Evolutionary conservation across 2,113 vertebrate genomes (phyloP).

Genomic region (Pollimyrus isidori): DNA sequence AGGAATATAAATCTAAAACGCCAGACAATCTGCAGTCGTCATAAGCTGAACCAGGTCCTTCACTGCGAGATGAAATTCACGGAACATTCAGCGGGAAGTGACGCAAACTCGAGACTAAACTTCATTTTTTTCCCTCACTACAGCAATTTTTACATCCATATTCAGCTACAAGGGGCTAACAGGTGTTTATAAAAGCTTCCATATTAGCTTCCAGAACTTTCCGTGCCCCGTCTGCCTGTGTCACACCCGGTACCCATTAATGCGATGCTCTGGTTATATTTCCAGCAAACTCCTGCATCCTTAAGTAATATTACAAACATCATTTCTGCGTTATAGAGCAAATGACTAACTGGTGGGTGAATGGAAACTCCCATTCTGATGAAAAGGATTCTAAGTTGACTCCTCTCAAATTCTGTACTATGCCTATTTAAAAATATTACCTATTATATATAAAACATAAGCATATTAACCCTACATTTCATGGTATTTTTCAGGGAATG

Average conservation of each 20-base stretch:
- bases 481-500: not conserved
- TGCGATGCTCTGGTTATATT: not conserved
- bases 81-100: slow-evolving; percentile 28
- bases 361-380: not conserved
- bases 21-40: slow-evolving; percentile 62
- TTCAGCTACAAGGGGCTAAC: slow-evolving; percentile 20
- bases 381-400: not conserved
- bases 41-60: slow-evolving; percentile 53
- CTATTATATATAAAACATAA: not conserved
- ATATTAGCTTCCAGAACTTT: slow-evolving; percentile 19
- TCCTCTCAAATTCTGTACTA: not conserved
- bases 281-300: not conserved
- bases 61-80: slow-evolving; percentile 34
- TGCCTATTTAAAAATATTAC: not conserved
- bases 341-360: not conserved
- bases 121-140: slow-evolving; percentile 21
- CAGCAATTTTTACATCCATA: not conserved
- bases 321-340: not conserved
- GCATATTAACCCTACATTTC: not conserved
- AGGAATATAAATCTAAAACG: slow-evolving; percentile 46
- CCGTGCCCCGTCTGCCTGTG: not conserved
- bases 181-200: slow-evolving; percentile 30
- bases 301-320: not conserved
- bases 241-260: not conserved
- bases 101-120: slow-evolving; percentile 30